Conservation (phyloP, 92 coral and sea anemone species). For the Blastomussa wellsi region DNA sequence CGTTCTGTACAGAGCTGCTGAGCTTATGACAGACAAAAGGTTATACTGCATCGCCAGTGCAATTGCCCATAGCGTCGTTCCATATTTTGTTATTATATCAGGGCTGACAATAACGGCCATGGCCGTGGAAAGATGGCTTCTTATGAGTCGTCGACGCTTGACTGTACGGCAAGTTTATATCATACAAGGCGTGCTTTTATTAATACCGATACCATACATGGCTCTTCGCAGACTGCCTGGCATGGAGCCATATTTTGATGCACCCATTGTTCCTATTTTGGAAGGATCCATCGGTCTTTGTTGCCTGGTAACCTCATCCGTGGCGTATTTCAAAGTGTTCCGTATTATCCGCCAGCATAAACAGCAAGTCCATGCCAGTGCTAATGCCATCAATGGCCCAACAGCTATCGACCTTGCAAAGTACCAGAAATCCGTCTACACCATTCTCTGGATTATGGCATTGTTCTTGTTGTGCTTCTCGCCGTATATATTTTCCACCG, state of each 20-base stretch:
- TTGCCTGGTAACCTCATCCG: neutral
- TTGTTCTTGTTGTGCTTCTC: neutral
- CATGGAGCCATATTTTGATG: neutral
- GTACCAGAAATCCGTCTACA: neutral
- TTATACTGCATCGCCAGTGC: neutral
- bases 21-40: neutral
- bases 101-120: neutral
- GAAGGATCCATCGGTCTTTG: neutral
- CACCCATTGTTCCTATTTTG: neutral
- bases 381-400: neutral
- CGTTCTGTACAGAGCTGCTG: conserved; percentile 1
- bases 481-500: neutral
- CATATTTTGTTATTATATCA: neutral
- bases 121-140: conserved; percentile 27
- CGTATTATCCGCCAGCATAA: conserved; percentile 9
- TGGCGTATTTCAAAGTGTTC: conserved; percentile 11
- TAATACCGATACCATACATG: conserved; percentile 2
- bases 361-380: conserved; percentile 8
- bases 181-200: neutral
- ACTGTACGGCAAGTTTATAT: neutral
- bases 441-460: conserved; percentile 1
- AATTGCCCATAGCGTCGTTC: conserved; percentile 4
- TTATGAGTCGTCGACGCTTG: conserved; percentile 13
- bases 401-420: neutral
- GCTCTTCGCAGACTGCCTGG: conserved; percentile 5